phyloP scores from a whole-genome alignment of 2,888 invertebrate genomes.

The Stenoptilia bipunctidactyla region DNA sequence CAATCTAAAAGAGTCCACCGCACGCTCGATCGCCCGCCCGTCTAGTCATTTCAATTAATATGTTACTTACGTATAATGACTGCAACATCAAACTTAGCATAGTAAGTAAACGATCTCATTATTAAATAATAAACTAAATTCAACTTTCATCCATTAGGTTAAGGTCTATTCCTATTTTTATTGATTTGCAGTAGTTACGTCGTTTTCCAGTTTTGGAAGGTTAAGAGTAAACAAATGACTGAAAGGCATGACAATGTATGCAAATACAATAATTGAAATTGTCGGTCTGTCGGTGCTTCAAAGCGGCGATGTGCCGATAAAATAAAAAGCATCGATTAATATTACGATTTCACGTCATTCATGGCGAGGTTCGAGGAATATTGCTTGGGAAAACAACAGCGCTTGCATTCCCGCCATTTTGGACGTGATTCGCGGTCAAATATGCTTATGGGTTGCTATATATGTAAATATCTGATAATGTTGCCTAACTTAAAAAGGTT shows the following conservation, averaged over 20 bases:
- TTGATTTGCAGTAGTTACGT: no score
- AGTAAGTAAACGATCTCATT: not conserved
- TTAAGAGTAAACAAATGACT: no score
- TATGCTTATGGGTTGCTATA: not conserved
- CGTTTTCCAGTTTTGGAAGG: no score
- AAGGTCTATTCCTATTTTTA: no score
- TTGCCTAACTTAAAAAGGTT: no score
- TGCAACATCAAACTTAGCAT: not conserved
- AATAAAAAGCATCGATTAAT: not conserved
- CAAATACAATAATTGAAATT: constrained; percentile 15
- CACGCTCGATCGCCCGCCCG: not conserved
- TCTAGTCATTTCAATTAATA: not conserved
- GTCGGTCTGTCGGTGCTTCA: constrained; percentile 10
- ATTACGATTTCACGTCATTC: not conserved
- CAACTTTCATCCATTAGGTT: no score
- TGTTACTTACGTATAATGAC: not conserved
- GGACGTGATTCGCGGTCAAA: not conserved
- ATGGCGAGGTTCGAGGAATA: not conserved
- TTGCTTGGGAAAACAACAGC: not conserved
- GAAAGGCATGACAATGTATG: no score
- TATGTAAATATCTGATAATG: no score
- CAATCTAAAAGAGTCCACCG: not conserved
- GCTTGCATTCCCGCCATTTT: not conserved
- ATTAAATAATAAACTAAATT: no score
- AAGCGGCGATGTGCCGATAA: constrained; percentile 6